These are phyloP conservation scores for Terebella lapidaria DNA, from an alignment of 2,888 invertebrate genomes.

Conservation along the genomic window DNA sequence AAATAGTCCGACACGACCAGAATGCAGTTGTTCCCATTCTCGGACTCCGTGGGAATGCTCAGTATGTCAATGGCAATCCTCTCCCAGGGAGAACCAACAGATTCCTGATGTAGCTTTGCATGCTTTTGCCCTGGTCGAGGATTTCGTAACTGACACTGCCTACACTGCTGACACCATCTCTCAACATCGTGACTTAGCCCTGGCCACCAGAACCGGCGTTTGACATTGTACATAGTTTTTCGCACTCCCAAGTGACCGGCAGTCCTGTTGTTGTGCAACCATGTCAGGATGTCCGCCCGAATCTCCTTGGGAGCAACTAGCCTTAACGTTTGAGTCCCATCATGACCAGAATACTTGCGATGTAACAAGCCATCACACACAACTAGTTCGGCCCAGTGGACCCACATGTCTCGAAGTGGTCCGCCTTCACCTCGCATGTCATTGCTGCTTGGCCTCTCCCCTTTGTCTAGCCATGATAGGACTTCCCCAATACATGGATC, in stretches of 20 bases:
- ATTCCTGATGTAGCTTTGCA: constrained; percentile 3
- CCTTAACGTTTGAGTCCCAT: background rate
- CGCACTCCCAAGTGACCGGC: constrained; percentile 1
- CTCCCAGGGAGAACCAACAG: constrained; percentile 7
- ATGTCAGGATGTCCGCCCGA: background rate
- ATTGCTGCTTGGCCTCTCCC: background rate
- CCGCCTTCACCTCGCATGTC: background rate
- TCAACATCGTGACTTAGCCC: background rate
- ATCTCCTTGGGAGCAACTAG: background rate
- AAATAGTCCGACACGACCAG: constrained; percentile 20
- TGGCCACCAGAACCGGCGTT: constrained; percentile 1
- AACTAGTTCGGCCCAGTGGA: background rate
- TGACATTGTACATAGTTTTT: background rate
- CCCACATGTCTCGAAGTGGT: background rate
- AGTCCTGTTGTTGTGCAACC: background rate
- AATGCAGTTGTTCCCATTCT: constrained; percentile 7
- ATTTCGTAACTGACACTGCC: background rate
- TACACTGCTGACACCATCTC: constrained; percentile 3
- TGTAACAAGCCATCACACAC: background rate
- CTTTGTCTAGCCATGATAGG: background rate
- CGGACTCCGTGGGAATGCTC: background rate
- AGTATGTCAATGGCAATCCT: constrained; percentile 12
- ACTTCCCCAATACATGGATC: background rate
- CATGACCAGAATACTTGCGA: background rate
- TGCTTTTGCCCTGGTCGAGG: background rate